Conservation (phyloP, 2,888 invertebrate genomes). For the Harmothoe impar region DNA sequence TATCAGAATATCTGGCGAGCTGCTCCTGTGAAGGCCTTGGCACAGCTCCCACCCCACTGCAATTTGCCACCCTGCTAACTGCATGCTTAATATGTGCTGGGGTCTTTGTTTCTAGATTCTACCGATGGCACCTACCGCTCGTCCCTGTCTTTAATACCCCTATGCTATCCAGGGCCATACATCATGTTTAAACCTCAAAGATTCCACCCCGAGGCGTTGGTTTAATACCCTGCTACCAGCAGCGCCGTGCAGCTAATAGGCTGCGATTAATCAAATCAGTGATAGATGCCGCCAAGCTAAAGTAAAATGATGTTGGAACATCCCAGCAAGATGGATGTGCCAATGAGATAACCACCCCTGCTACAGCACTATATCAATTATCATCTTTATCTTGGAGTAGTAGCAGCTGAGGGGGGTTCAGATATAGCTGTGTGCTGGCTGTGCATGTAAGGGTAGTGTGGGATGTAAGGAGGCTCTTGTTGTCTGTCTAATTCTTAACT, state of each 20-base stretch:
- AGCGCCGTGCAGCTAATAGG: neutral
- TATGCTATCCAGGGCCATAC: neutral
- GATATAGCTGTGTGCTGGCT: too few relatives aligned
- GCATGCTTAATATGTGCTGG: neutral
- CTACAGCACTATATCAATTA: slow-evolving; percentile 16
- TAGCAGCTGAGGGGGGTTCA: too few relatives aligned
- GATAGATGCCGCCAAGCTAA: neutral
- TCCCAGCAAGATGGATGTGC: neutral
- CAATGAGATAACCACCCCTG: slow-evolving; percentile 9
- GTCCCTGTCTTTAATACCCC: too few relatives aligned
- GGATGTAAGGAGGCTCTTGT: too few relatives aligned
- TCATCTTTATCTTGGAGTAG: neutral
- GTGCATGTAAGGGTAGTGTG: too few relatives aligned
- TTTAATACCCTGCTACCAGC: neutral
- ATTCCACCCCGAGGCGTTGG: neutral
- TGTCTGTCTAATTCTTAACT: too few relatives aligned
- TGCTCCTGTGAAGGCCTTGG: too few relatives aligned
- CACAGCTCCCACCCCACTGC: too few relatives aligned
- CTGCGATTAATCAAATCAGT: neutral
- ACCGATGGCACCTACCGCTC: neutral
- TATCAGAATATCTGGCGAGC: too few relatives aligned
- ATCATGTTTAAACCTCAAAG: slow-evolving; percentile 22
- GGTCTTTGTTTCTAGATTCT: neutral
- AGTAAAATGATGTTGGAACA: neutral
- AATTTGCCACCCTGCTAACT: neutral